These are phyloP conservation scores for Caenorhabditis macrosperma DNA, from an alignment of 2,888 invertebrate species.

Conservation along the genomic window DNA sequence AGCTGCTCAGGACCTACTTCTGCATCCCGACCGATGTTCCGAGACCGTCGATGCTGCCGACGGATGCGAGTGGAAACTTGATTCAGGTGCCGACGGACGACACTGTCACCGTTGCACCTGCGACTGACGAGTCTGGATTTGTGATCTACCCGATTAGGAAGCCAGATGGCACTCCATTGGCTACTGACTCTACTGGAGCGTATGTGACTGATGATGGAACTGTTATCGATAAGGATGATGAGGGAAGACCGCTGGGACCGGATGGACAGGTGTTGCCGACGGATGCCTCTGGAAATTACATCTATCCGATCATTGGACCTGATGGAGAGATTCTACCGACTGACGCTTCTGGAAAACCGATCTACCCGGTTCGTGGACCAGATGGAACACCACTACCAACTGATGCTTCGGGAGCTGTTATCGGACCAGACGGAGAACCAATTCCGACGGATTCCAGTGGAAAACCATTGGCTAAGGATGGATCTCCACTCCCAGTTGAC, in stretches of 20 bases:
- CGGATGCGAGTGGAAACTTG: conserved; percentile 62
- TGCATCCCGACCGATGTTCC: conserved; percentile 45
- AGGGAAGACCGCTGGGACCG: conserved; percentile 61
- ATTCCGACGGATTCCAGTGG: conserved; percentile 67
- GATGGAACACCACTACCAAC: conserved; percentile 57
- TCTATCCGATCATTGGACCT: conserved; percentile 50
- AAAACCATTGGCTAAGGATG: conserved; percentile 56
- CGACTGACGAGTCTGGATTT: conserved; percentile 50
- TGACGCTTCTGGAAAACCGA: conserved; percentile 50
- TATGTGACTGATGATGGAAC: conserved; percentile 37
- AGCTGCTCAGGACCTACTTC: conserved; percentile 38
- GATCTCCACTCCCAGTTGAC: conserved; percentile 58
- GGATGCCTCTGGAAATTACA: conserved; percentile 63
- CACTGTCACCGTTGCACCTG: conserved; percentile 3
- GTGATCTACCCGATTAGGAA: conserved; percentile 60
- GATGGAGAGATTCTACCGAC: conserved; percentile 55
- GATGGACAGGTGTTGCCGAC: conserved; percentile 67
- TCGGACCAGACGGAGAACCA: conserved; percentile 57
- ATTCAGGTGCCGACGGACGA: conserved; percentile 34
- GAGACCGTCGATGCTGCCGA: conserved; percentile 58
- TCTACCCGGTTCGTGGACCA: conserved; percentile 53
- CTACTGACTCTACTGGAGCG: conserved; percentile 58
- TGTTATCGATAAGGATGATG: conserved; percentile 44
- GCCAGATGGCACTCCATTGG: conserved; percentile 42
- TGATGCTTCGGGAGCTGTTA: conserved; percentile 53